These are phyloP conservation scores for Platycheirus rosarum DNA, from an alignment of 2,888 invertebrate genomes.

Conservation along the genomic window DNA sequence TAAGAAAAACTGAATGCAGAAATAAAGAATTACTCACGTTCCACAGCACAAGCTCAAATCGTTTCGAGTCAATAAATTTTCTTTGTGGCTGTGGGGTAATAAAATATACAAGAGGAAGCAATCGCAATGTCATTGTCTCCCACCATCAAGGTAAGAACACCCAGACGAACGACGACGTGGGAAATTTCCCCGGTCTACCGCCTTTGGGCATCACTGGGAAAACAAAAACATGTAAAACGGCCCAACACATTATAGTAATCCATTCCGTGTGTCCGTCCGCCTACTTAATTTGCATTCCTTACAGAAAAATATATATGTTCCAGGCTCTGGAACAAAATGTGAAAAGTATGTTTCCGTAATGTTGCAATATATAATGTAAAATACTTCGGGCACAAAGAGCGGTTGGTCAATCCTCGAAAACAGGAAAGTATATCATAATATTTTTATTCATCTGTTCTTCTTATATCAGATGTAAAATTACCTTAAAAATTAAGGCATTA, in stretches of 20 bases:
- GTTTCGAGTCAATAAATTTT: constrained; percentile 58
- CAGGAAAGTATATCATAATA: constrained; percentile 5
- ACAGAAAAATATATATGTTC: constrained; percentile 61
- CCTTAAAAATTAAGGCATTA: constrained; percentile 62
- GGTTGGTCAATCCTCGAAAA: background rate
- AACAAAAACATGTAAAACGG: background rate
- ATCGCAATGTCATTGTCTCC: constrained; percentile 57
- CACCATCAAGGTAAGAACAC: constrained; percentile 7
- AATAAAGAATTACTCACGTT: constrained; percentile 62
- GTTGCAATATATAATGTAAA: constrained; percentile 16
- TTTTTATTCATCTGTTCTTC: constrained; percentile 1
- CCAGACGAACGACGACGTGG: constrained; percentile 48
- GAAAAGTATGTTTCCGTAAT: constrained; percentile 54
- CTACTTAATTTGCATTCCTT: constrained; percentile 65
- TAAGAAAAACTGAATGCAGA: constrained; percentile 29
- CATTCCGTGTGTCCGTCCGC: constrained; percentile 34
- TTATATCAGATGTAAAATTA: constrained; percentile 55
- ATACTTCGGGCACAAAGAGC: constrained; percentile 1
- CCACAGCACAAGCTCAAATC: constrained; percentile 45
- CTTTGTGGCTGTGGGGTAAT: constrained; percentile 48
- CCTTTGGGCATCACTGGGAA: no score
- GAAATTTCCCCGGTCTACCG: constrained; percentile 45
- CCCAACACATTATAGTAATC: constrained; percentile 7
- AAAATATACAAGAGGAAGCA: constrained; percentile 66
- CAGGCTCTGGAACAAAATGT: constrained; percentile 52